Base-by-base conservation (phyloP, 2,113 vertebrate genomes). In the Grantiella picta region DNA sequence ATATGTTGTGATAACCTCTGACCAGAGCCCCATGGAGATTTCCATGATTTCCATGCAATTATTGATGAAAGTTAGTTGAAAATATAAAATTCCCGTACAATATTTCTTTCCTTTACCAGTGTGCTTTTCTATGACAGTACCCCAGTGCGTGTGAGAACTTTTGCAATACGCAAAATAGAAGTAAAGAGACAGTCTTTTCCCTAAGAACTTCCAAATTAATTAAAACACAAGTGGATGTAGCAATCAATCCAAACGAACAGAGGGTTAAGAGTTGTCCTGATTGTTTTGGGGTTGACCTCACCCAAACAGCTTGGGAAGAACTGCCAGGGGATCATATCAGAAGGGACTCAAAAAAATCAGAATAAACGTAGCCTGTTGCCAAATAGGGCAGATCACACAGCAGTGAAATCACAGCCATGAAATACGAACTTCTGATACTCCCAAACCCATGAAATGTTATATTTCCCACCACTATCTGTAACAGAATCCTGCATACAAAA, bases 401-500 rank as follows among this genome's bases (percentile, higher is more conserved):
- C 3, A 91, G 71, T 82, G 93, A 95, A 90, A 90, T 78, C 84
- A 61, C 52, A 92, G n/a, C 85, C 71, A 42, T 65, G 87, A 92
- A 91, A 90, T 53, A 52, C 0, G 20, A 61, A 56, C 49, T 81
- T 81, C 88, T 96, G 89, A 83, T 94, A 82, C 63, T 40, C 76
- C 68, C 63, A 84, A 68, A 2, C 36, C 91, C 87, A 68, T 75
- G 75, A 94, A 95, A 95, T 65, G 23, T 80, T 96, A 0, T 38
- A 73, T 90, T 96, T 94, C 91, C 84, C 90, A 88, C 79, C 92
- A 52, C 92, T 75, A 5, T 78, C 91, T 73, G 86, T 95, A 91
- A 86, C 79, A 52, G 65, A 25, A 80, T 42, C 70, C 57, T 40
- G 72, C 79, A 66, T 60, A 92, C 78, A 64, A 86, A 90, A 93